Conservation (phyloP, 1,140 invertebrate genomes). For the Oscheius sp. region DNA sequence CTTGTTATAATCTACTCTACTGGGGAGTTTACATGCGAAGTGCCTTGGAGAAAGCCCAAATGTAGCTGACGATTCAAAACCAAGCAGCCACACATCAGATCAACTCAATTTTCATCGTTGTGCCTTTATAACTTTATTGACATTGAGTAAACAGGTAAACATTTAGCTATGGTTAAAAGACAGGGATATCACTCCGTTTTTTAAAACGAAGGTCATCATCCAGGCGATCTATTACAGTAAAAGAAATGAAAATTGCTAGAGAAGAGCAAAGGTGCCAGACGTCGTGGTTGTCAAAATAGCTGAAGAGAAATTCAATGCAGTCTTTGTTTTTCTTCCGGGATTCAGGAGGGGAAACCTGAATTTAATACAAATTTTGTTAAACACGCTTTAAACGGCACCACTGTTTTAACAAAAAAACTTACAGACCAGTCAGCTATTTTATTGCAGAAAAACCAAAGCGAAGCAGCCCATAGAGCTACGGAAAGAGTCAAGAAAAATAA, state of each 20-base stretch:
- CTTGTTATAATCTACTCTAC: slow-evolving; percentile 34
- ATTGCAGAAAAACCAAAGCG: slow-evolving; percentile 75
- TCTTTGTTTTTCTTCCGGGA: slow-evolving; percentile 74
- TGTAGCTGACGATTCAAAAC: slow-evolving; percentile 4
- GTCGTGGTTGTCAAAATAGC: slow-evolving; percentile 83
- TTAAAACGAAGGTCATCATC: slow-evolving; percentile 40
- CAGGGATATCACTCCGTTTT: slow-evolving; percentile 27
- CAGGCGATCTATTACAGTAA: slow-evolving; percentile 61
- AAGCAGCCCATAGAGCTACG: slow-evolving; percentile 70
- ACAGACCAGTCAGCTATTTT: slow-evolving; percentile 77
- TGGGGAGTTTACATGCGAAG: slow-evolving; percentile 36
- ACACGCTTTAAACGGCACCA: too few species aligned
- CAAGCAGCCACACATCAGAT: too few species aligned
- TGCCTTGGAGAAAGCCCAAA: slow-evolving; percentile 26
- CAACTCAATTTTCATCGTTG: too few species aligned
- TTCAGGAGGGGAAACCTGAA: slow-evolving; percentile 69
- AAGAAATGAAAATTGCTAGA: slow-evolving; percentile 80
- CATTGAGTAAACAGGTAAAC: too few species aligned
- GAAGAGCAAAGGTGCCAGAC: slow-evolving; percentile 85
- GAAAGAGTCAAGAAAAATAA: slow-evolving; percentile 71
- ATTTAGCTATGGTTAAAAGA: too few species aligned
- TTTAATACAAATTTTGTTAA: slow-evolving; percentile 14
- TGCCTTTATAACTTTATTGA: too few species aligned
- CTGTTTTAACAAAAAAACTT: slow-evolving; percentile 42
- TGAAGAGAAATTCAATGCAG: slow-evolving; percentile 73